Base-by-base conservation (phyloP, 2,888 invertebrate species). In the Apeira syringaria region DNA sequence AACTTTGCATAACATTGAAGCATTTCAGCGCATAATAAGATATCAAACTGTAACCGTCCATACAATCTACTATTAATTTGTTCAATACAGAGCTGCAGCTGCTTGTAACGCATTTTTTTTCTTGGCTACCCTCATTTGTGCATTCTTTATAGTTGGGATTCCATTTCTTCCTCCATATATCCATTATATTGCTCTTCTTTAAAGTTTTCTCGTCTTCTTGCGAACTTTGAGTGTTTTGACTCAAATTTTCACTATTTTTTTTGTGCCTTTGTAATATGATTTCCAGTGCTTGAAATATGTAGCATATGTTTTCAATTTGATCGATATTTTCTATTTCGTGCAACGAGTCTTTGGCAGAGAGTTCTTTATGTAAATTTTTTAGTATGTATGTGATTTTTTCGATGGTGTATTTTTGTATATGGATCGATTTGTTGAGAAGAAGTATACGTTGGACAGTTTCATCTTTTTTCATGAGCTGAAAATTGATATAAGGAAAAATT, bases 161-260 rank as follows among this genome's bases (percentile, higher is more conserved):
- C 86, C 87, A 88, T 56, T 80, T 86, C 35, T 59, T 80, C 24
- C 75, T 61, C 88, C 88, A 88, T 6, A 87, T 64, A 13, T 85
- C 84, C 0, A 74, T 59, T 8, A 88, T 61, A 0, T 74, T 66
- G 49, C 73, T 82, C 3, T 62, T 79, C 49, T 69, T 84, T 0
- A 79, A 42, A 0, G 56, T 10, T 11, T 39, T 67, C 0, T 64
- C 60, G 0, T 69, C 64, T 35, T 78, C 64, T 35, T 78, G 78
- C 5, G 24, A 24, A 9, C 5, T 24, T 24, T 24, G 69, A 5
- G 35, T 32, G 13, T 3, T 29, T 15, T 47, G 37, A 34, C 30
- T 47, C 7, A 38, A 45, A 1, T 26, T 7, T 1, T 56, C 49
- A 42, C 56, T 63, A 0, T 42, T 42, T 49, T 61, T 60, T 2